Evolutionary conservation across 37 sponge, comb jelly and placozoan genomes (phyloP).

Genomic region (Agelas oroides): DNA sequence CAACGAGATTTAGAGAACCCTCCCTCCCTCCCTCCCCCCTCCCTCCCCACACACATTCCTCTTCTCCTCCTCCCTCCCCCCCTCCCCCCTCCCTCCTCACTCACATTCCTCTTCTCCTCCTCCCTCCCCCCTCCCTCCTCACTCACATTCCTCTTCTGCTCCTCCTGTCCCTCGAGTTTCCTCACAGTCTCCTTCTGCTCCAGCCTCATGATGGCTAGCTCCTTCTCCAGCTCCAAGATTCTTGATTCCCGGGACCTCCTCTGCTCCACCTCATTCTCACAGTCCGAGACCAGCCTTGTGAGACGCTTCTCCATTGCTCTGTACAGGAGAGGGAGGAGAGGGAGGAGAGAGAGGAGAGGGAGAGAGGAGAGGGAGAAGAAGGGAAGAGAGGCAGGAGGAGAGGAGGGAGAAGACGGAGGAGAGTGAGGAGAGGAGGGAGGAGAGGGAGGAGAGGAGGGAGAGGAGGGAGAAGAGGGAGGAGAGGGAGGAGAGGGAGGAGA

Average conservation of each 20-base stretch:
- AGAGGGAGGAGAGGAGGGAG: too few relatives aligned
- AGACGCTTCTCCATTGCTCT: slow-evolving; percentile 20
- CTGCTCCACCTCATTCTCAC: slow-evolving; percentile 14
- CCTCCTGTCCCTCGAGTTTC: slow-evolving; percentile 13
- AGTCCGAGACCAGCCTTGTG: not conserved
- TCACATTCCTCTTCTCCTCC: too few relatives aligned
- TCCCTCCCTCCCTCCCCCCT: too few relatives aligned
- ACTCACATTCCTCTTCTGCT: slow-evolving; percentile 45
- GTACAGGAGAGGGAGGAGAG: not conserved
- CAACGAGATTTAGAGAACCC: too few relatives aligned
- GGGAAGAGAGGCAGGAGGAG: too few relatives aligned
- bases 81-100: too few relatives aligned
- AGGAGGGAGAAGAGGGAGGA: too few relatives aligned
- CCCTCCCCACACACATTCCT: too few relatives aligned
- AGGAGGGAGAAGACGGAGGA: too few relatives aligned
- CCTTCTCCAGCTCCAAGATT: slow-evolving; percentile 15
- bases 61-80: too few relatives aligned
- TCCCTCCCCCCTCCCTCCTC: not conserved
- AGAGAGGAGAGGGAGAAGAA: not conserved
- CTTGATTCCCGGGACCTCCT: not conserved
- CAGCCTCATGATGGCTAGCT: slow-evolving; percentile 1
- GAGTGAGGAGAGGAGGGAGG: too few relatives aligned
- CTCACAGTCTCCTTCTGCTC: slow-evolving; percentile 47
- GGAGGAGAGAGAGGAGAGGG: not conserved
- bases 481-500: too few relatives aligned